Conservation (phyloP, 2,888 invertebrate genomes). For the Epinotia demarniana region DNA sequence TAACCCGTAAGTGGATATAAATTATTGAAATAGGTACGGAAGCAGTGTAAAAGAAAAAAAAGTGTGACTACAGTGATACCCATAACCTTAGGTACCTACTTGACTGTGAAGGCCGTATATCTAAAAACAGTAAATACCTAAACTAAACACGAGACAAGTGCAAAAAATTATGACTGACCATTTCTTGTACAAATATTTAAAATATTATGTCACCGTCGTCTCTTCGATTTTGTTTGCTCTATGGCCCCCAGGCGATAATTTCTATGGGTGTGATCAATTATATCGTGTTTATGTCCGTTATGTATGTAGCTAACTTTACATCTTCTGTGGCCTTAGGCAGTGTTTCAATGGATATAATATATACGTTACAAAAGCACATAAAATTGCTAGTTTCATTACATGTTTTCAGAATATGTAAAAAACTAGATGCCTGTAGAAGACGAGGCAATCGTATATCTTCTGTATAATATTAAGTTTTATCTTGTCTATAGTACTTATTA, state of each 20-base stretch:
- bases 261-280: conserved; percentile 23
- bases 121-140: conserved; percentile 5
- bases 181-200: conserved; percentile 27
- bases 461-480: too few relatives aligned
- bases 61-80: background rate
- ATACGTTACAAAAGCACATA: conserved; percentile 7
- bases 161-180: conserved; percentile 19
- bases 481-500: too few relatives aligned
- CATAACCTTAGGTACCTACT: background rate
- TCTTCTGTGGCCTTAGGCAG: conserved; percentile 25
- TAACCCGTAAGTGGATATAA: background rate
- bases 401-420: background rate
- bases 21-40: background rate
- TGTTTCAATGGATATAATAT: conserved; percentile 14
- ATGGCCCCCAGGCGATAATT: conserved; percentile 29
- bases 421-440: too few relatives aligned
- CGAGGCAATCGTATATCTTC: too few relatives aligned
- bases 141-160: background rate
- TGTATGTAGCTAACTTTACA: background rate
- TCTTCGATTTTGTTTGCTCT: conserved; percentile 14
- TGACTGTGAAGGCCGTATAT: background rate
- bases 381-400: conserved; percentile 9
- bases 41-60: background rate
- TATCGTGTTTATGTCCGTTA: conserved; percentile 4
- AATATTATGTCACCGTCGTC: conserved; percentile 30